A percentile compares a stretch with the other conserved stretches of the same genome.
Evolutionary conservation across 2,797 vertebrate species (phyloP).

Genomic region (Carcharodon carcharias): DNA sequence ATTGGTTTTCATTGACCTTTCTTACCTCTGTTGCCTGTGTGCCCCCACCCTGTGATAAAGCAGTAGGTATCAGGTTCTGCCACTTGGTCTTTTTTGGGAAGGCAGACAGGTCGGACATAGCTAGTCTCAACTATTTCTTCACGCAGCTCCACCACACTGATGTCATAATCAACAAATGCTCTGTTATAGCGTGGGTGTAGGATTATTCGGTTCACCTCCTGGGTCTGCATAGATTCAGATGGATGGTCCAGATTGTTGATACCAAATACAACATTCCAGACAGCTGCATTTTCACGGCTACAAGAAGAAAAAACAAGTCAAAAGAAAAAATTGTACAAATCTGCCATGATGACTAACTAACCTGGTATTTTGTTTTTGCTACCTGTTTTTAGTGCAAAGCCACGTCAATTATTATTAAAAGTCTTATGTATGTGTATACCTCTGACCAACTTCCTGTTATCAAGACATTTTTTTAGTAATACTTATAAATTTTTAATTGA

Average conservation of each 20-base stretch:
- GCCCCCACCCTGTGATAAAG: conserved; percentile 93
- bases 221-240: conserved; percentile 70
- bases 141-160: conserved; percentile 82
- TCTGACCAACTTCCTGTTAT: not conserved
- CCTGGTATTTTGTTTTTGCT: not conserved
- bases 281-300: conserved; percentile 76
- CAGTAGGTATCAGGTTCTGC: conserved; percentile 80
- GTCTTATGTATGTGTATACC: not conserved
- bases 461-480: not conserved
- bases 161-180: conserved; percentile 87
- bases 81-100: conserved; percentile 61
- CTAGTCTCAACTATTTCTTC: conserved; percentile 62
- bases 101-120: conserved; percentile 77
- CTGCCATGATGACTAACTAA: not conserved
- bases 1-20: not conserved
- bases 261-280: conserved; percentile 86
- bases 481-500: not conserved
- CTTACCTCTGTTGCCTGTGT: conserved; percentile 90
- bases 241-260: conserved; percentile 87
- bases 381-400: not conserved
- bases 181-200: conserved; percentile 86
- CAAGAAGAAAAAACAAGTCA: not conserved
- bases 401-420: not conserved
- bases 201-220: conserved; percentile 70
- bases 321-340: not conserved